A percentile compares a stretch with the other conserved stretches of the same genome.
These are phyloP conservation scores for Sebastes flavidus DNA, from an alignment of 2,797 vertebrate genomes.

Conservation along the genomic window DNA sequence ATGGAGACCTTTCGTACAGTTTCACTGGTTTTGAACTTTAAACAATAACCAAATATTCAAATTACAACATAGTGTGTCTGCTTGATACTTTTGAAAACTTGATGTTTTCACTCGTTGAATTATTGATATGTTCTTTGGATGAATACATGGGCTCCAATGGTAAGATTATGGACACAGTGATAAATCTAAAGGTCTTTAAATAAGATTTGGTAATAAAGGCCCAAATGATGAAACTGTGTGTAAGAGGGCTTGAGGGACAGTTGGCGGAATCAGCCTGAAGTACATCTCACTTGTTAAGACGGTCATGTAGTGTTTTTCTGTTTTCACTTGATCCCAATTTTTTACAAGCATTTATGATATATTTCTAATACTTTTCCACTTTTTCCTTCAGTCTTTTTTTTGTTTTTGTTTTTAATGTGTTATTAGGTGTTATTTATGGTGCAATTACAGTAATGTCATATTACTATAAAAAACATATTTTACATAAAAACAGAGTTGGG, in stretches of 20 bases:
- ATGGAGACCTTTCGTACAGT: background rate
- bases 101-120: background rate
- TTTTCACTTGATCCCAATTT: slow-evolving; percentile 38
- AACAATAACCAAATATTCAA: background rate
- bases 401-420: background rate
- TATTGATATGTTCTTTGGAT: background rate
- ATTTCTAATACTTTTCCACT: background rate
- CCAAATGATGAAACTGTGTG: slow-evolving; percentile 43
- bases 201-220: slow-evolving; percentile 13
- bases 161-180: background rate
- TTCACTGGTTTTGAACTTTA: background rate
- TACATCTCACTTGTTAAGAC: slow-evolving; percentile 1
- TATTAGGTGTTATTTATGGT: background rate
- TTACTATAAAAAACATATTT: background rate
- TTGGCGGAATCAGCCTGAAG: slow-evolving; percentile 28
- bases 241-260: slow-evolving; percentile 37
- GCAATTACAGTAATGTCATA: background rate
- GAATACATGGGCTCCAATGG: background rate
- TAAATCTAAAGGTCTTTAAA: slow-evolving; percentile 3
- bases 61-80: background rate
- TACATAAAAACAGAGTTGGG: background rate
- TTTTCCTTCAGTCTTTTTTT: background rate
- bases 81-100: background rate
- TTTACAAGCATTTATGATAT: background rate
- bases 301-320: background rate